These are phyloP conservation scores for Gasterosteus aculeatus DNA, from an alignment of 2,113 vertebrate genomes.

Conservation along the genomic window DNA sequence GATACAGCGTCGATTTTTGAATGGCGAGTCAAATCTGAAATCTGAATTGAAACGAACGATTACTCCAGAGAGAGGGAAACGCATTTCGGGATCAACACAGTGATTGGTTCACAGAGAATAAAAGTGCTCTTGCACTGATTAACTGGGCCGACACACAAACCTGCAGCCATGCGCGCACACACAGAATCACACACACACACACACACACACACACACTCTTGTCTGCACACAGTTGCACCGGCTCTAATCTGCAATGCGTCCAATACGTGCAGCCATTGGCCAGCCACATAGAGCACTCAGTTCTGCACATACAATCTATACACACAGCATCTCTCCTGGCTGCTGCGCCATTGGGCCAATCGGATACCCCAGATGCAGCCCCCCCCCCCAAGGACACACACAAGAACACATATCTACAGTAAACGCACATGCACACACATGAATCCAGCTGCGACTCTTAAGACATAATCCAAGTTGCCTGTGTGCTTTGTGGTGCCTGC, in stretches of 20 bases:
- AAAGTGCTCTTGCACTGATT: slow-evolving; percentile 65
- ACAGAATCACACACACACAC: slow-evolving; percentile 23
- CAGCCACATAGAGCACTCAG: slow-evolving; percentile 61
- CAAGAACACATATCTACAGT: slow-evolving; percentile 34
- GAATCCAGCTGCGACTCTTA: slow-evolving; percentile 77
- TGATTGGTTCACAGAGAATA: slow-evolving; percentile 62
- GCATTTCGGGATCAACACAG: slow-evolving; percentile 62
- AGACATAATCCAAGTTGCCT: slow-evolving; percentile 66
- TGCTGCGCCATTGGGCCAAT: slow-evolving; percentile 64
- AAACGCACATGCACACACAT: slow-evolving; percentile 25
- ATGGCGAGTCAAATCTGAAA: slow-evolving; percentile 60
- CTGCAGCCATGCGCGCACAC: slow-evolving; percentile 26
- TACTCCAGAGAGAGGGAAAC: slow-evolving; percentile 67
- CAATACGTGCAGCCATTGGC: slow-evolving; percentile 67
- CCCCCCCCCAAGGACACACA: slow-evolving; percentile 33
- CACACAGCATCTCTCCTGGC: slow-evolving; percentile 64
- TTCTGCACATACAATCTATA: slow-evolving; percentile 65
- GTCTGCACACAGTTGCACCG: slow-evolving; percentile 31
- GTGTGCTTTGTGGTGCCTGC: slow-evolving; percentile 40
- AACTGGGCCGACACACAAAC: slow-evolving; percentile 47
- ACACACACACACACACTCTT: slow-evolving; percentile 11
- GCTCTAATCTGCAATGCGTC: slow-evolving; percentile 70
- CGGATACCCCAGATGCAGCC: slow-evolving; percentile 62
- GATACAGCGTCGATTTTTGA: slow-evolving; percentile 53
- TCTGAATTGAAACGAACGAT: slow-evolving; percentile 69